Base-by-base conservation (phyloP, 2,797 vertebrate genomes). In the Oreochromis mossambicus region DNA sequence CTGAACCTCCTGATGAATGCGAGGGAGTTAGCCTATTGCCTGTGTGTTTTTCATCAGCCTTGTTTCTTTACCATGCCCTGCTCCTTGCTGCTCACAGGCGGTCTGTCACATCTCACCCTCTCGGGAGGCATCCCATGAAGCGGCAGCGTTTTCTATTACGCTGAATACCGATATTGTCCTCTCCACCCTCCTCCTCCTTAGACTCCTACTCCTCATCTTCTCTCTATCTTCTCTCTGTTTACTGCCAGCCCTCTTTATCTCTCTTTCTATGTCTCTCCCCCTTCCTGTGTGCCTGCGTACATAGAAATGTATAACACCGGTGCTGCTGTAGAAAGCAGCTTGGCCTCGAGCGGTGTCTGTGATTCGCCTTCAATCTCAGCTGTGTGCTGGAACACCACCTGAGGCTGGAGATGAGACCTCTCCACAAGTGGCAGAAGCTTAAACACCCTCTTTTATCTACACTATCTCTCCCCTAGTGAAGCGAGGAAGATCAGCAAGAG, bases 361-460 rank as follows among this genome's bases (percentile, higher is more conserved):
- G 93, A 94, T 94, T 93, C 78, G 66, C 91, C 91, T 93, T 93
- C 89, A 90, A 91, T 94, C 93, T 93, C 79, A 48, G 88, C 91
- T 21, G 83, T 46, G 86, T 4, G 26, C 89, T 84, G 87, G 80
- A 91, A 89, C 88, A 81, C 86, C 88, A 94, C 95, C 95, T 85
- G 89, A 90, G 93, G 93, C 94, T 89, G 89, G 83, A 93, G 92
- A 94, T 88, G 92, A 91, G 92, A 90, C 93, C 91, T 91, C 89
- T 92, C 88, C 88, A 88, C 88, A 88, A 91, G 91, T 90, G 90
- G 90, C 85, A 88, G 86, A 88, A 88, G 92, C 88, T 94, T 93
- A 93, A 93, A 90, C 87, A 13, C 80, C 83, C 84, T 83, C 87
- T 92, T 91, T 96, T 94, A 94, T 95, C 92, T 81, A 26, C 88